phyloP scores from a whole-genome alignment of 2,888 invertebrate species.

The Coremacera marginata region DNA sequence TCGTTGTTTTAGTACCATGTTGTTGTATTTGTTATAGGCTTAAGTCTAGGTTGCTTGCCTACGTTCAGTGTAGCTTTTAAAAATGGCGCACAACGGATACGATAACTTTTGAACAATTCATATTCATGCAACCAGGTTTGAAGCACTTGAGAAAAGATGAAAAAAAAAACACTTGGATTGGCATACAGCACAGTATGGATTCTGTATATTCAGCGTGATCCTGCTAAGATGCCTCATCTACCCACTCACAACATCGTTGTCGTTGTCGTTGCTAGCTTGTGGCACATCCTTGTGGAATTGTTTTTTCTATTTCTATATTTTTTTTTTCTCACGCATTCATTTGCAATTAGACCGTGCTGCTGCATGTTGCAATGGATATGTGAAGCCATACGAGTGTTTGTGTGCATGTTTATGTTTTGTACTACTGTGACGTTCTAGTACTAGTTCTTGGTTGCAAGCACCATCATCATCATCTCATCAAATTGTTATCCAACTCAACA shows the following conservation, averaged over 20 bases:
- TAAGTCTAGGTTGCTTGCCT: neutral
- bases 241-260: neutral
- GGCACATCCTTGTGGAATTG: constrained; percentile 33
- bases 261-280: constrained; percentile 23
- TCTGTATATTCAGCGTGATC: constrained; percentile 14
- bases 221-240: constrained; percentile 24
- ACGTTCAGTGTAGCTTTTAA: neutral
- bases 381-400: neutral
- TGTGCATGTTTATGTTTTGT: neutral
- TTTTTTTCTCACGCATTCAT: constrained; percentile 51
- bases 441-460: constrained; percentile 10
- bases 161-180: too few relatives aligned
- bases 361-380: constrained; percentile 8
- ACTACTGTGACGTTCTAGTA: neutral
- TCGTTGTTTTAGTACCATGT: neutral
- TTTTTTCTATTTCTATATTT: constrained; percentile 29
- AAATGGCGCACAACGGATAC: constrained; percentile 18
- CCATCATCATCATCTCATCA: constrained; percentile 16
- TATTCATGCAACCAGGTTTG: constrained; percentile 21
- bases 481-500: constrained; percentile 51
- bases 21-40: neutral
- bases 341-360: constrained; percentile 54
- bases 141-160: neutral
- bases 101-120: constrained; percentile 27
- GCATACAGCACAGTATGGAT: neutral